These are phyloP conservation scores for Ylistrum balloti DNA, from an alignment of 1,140 invertebrate genomes.

Conservation along the genomic window DNA sequence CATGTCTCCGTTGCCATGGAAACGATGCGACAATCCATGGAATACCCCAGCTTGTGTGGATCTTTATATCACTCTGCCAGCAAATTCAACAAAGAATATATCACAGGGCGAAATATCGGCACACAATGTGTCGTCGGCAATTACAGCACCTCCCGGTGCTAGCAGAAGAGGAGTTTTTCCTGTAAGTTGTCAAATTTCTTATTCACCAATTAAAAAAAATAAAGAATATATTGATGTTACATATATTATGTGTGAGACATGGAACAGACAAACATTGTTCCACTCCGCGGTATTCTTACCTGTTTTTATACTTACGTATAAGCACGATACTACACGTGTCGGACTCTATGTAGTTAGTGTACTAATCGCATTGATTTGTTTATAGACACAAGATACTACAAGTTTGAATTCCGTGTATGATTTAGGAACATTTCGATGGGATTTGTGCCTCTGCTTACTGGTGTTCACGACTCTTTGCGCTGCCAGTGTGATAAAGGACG, in stretches of 20 bases:
- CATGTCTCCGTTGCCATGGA: conserved; percentile 5
- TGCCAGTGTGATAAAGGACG: not conserved
- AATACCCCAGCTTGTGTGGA: not conserved
- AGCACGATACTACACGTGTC: too few relatives aligned
- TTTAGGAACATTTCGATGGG: not conserved
- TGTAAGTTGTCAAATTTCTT: not conserved
- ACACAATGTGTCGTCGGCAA: not conserved
- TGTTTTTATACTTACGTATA: too few relatives aligned
- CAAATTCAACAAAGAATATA: not conserved
- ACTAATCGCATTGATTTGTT: too few relatives aligned
- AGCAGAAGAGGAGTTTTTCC: not conserved
- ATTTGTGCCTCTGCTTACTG: not conserved
- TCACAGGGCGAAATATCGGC: not conserved
- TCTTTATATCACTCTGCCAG: not conserved
- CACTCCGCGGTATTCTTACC: too few relatives aligned
- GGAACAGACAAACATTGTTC: too few relatives aligned
- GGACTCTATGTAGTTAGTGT: too few relatives aligned
- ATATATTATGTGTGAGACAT: too few relatives aligned
- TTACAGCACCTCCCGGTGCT: not conserved
- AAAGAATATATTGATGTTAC: too few relatives aligned
- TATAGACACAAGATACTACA: conserved; percentile 17
- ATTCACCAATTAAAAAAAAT: too few relatives aligned
- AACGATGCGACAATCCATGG: conserved; percentile 3
- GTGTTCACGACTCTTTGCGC: not conserved
- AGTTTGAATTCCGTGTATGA: not conserved